Base-by-base conservation (phyloP, 2,888 invertebrate genomes). In the Brassicogethes aeneus region DNA sequence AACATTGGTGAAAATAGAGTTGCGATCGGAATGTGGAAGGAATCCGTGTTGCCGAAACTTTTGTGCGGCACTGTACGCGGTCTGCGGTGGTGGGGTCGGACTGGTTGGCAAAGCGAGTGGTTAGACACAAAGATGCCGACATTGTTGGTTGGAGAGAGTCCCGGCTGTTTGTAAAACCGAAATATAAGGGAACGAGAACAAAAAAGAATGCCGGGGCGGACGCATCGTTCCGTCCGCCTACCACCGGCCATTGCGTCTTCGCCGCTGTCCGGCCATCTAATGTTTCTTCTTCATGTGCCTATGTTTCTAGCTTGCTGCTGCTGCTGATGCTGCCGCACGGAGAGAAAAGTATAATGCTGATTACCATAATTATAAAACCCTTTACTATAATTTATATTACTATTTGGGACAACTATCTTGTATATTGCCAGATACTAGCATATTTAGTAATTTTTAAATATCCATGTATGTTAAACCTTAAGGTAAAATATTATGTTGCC, bases 151-250 rank as follows among this genome's bases (percentile, higher is more conserved):
- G n/a, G n/a, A 51, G 51, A 53, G 47, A 53, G 54, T 55, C 54
- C 54, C 52, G 44, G 53, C 53, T 60, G 57, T 61, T 60, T 61
- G 58, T 60, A 53, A 48, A 51, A 56, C 62, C 60, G 60, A 62
- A 62, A 62, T n/a, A n/a, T 62, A 60, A 57, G 56, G 58, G 59
- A 60, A 60, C 55, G 54, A 56, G 54, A 54, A 55, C 55, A 55
- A 57, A 59, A 59, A 62, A 61, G 53, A 41, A 46, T 42, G 45
- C 50, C 53, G 59, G 60, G 63, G 57, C 61, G 62, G 61, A 55
- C 57, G 51, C 50, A 53, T 48, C 46, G 46, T 51, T 50, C 51
- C 32, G 57, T 56, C 59, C 62, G 60, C 60, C 62, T 58, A 60
- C 58, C 47, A 43, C 55, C 47, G 46, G 57, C 54, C 54, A 56